Evolutionary conservation across 2,797 vertebrate species (phyloP).

Genomic region (Coendou prehensilis): DNA sequence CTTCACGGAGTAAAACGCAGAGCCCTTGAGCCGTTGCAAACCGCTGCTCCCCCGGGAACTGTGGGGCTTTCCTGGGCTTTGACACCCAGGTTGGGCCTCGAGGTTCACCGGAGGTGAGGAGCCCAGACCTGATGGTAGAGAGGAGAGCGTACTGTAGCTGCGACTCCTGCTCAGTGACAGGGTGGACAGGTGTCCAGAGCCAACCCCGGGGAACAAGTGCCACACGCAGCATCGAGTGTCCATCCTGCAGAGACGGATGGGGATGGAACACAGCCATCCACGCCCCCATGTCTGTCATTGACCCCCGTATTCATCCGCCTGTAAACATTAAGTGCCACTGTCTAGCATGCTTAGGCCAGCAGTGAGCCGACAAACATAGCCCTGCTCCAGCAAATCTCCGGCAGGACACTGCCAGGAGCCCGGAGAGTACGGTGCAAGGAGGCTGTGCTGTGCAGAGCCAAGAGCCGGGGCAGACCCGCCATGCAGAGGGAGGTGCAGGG

Average conservation of each 20-base stretch:
- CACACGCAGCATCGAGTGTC: background rate
- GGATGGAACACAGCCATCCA: too few relatives aligned
- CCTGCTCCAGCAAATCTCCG: background rate
- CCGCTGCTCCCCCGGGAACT: constrained; percentile 62
- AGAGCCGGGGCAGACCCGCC: too few relatives aligned
- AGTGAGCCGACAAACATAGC: background rate
- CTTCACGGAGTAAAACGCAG: background rate
- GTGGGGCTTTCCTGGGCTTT: background rate
- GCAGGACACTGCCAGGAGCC: background rate
- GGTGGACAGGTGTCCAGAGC: background rate
- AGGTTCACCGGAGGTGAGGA: constrained; percentile 54
- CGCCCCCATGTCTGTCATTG: too few relatives aligned
- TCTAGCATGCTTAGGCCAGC: background rate
- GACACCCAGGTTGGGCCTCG: constrained; percentile 52
- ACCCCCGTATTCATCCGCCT: too few relatives aligned
- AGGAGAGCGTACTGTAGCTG: background rate
- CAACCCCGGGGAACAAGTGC: background rate
- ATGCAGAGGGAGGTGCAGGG: too few relatives aligned
- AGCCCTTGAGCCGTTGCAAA: constrained; percentile 61
- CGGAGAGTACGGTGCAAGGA: background rate
- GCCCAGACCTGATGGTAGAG: background rate
- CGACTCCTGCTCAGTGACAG: background rate
- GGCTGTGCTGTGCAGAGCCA: background rate
- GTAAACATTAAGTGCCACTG: background rate
- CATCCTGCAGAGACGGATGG: background rate